Evolutionary conservation across 2,797 vertebrate species (phyloP).

Genomic region (Rallus crepitans): DNA sequence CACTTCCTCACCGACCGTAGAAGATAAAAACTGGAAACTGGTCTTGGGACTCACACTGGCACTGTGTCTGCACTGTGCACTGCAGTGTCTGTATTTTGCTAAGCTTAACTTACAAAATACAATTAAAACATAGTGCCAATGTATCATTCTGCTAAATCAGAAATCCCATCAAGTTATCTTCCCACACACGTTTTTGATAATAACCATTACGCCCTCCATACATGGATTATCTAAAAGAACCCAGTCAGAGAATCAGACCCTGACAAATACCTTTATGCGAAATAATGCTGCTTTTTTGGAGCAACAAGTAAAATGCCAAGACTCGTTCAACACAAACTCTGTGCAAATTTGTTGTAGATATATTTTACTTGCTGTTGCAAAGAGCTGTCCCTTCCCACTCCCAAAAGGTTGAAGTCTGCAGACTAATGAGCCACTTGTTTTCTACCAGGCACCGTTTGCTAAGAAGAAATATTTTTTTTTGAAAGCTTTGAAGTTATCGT

Average conservation of each 20-base stretch:
- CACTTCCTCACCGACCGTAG: neutral
- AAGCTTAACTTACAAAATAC: neutral
- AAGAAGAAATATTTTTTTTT: neutral
- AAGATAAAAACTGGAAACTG: neutral
- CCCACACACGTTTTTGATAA: neutral
- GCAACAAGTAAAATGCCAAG: neutral
- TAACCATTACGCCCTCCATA: neutral
- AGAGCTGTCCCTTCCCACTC: neutral
- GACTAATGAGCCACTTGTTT: constrained; percentile 3
- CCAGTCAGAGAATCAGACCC: neutral
- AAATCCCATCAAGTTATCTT: neutral
- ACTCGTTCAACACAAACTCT: neutral
- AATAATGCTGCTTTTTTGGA: neutral
- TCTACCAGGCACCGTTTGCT: neutral
- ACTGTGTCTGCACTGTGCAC: accelerated
- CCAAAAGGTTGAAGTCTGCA: neutral
- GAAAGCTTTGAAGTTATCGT: neutral
- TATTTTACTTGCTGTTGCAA: neutral
- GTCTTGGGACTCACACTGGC: neutral
- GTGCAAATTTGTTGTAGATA: neutral
- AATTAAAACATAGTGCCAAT: neutral
- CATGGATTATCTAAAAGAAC: neutral
- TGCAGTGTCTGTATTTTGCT: neutral
- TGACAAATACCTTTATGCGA: neutral
- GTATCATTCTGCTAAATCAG: neutral